A percentile compares a stretch with the other conserved stretches of the same genome.
phyloP scores from a whole-genome alignment of 2,113 vertebrate species.

The Fregata magnificens region DNA sequence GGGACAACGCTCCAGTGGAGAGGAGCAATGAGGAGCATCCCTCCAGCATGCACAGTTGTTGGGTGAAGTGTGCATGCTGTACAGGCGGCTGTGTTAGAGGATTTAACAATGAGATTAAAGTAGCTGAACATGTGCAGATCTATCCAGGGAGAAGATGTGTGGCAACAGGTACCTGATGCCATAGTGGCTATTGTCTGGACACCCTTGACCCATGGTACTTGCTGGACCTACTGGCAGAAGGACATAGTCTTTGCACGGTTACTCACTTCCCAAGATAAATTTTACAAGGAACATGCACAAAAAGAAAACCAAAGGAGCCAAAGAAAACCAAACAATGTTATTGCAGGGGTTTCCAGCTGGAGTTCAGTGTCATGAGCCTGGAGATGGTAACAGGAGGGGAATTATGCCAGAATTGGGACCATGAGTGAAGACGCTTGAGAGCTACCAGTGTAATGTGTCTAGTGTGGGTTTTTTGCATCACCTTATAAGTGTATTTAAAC shows the following conservation, averaged over 20 bases:
- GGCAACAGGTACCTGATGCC: neutral
- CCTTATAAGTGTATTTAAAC: neutral
- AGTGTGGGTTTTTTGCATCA: neutral
- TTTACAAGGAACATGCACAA: neutral
- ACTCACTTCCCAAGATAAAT: neutral
- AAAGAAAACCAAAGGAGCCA: neutral
- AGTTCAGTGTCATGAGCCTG: neutral
- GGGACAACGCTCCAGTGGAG: rapidly evolving
- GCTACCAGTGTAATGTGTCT: too few species aligned
- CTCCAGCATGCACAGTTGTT: neutral
- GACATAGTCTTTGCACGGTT: neutral
- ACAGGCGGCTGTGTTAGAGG: neutral
- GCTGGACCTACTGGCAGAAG: neutral
- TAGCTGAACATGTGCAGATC: neutral
- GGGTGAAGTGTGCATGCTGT: too few species aligned
- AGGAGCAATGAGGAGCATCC: neutral
- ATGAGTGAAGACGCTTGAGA: neutral
- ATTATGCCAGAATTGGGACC: neutral
- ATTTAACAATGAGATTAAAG: neutral
- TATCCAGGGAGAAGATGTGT: too few species aligned
- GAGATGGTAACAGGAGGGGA: neutral
- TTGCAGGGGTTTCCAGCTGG: neutral
- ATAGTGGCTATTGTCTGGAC: neutral
- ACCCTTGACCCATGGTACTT: neutral
- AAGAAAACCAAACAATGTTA: neutral